These are phyloP conservation scores for Microctenopoma stevenorrisi DNA, from an alignment of 2,797 vertebrate genomes.

Conservation along the genomic window DNA sequence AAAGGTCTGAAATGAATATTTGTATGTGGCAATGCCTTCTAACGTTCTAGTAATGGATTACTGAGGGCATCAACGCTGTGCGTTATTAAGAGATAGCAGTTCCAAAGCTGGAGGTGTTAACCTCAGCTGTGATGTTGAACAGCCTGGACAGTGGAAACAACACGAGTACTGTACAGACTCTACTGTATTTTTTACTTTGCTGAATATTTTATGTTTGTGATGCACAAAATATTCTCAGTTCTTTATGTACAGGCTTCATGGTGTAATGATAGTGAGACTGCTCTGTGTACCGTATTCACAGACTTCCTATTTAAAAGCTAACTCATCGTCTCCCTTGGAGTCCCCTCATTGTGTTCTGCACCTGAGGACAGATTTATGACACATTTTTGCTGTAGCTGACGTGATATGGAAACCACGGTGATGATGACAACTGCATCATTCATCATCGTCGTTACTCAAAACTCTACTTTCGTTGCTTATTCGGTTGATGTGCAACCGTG, in stretches of 20 bases:
- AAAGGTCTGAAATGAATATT: neutral
- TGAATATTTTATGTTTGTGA: too few species aligned
- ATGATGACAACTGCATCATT: conserved; percentile 6
- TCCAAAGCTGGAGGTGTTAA: conserved; percentile 2
- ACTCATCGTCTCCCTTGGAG: neutral
- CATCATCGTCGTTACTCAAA: neutral
- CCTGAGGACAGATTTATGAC: neutral
- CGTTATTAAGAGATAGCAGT: conserved; percentile 3
- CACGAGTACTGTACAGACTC: neutral
- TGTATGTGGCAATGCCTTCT: neutral
- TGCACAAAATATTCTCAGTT: neutral
- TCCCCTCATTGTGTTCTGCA: neutral
- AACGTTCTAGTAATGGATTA: too few species aligned
- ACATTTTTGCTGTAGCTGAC: neutral
- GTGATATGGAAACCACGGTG: neutral
- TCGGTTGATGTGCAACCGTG: neutral
- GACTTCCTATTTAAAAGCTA: neutral
- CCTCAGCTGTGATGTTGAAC: neutral
- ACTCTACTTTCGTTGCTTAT: too few species aligned
- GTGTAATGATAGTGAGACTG: neutral
- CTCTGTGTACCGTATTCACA: neutral
- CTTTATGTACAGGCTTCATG: neutral
- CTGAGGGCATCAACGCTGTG: neutral
- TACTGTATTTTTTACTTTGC: too few species aligned
- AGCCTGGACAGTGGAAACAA: neutral